phyloP scores from a whole-genome alignment of 1,140 invertebrate genomes.

The Penaeus japonicus region DNA sequence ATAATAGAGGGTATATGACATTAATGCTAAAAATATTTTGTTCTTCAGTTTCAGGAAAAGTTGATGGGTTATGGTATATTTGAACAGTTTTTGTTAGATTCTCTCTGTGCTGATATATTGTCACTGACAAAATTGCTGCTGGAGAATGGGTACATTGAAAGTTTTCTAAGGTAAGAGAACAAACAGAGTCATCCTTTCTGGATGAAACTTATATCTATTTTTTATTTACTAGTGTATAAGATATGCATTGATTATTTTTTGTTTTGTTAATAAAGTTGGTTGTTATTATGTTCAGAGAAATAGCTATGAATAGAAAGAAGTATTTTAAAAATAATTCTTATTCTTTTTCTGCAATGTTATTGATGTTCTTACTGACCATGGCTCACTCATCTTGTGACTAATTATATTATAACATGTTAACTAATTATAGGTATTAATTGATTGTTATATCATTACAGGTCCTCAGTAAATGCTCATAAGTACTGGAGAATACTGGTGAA shows the following conservation, averaged over 20 bases:
- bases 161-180: constrained; percentile 34
- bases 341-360: no score
- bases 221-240: not conserved
- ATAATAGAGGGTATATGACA: not conserved
- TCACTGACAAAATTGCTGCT: constrained; percentile 20
- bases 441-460: not conserved
- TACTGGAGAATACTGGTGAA: constrained; percentile 31
- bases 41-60: constrained; percentile 41
- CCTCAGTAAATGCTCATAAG: constrained; percentile 33
- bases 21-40: not conserved
- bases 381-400: no score
- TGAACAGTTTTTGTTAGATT: constrained; percentile 42
- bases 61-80: constrained; percentile 35
- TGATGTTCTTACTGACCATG: no score
- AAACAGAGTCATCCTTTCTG: no score
- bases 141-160: constrained; percentile 30
- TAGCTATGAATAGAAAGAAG: no score
- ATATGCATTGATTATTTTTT: not conserved
- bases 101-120: constrained; percentile 30
- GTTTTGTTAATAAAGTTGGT: no score
- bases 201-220: no score
- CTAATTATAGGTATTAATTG: not conserved
- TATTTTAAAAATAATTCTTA: no score
- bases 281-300: no score
- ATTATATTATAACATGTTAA: not conserved